Evolutionary conservation across 2,113 vertebrate genomes (phyloP), one percentile per base, ranked within the genome.

Genomic region (Loxodonta africana): DNA sequence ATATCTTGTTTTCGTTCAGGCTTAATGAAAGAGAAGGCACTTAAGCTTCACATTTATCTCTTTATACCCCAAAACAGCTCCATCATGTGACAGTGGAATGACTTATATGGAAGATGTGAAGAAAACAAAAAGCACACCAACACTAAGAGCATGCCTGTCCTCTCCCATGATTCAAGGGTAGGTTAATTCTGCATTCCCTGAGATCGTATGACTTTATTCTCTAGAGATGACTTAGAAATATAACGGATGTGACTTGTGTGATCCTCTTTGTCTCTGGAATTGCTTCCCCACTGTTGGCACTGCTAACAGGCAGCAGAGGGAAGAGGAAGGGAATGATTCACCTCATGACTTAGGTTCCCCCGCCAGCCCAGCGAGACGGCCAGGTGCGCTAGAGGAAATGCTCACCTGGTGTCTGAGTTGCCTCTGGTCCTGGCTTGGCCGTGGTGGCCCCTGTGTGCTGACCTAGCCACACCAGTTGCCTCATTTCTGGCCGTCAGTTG

Each of bases 151-250:
- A 4, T 99, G 99, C 97, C 98, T 99, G 57, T 99, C 99, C 83
- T 98, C 99, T 94, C 98, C 99, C 77, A 97, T 98, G 89, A 96
- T 98, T 82, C 98, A 99, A 94, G 98, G 99, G 99, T 99, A 98
- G 90, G 97, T 97, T 86, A n/a, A 41, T 33, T 46, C 20, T 17
- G 1, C 41, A 67, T 62, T 53, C 67, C 67, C 60, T 63, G 25
- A 48, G 60, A 11, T 76, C 2, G 0, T 73, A 0, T 0, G 12
- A 33, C 33, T 48, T 33, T 63, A 57, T 63, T 60, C 6, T 74
- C 37, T 81, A 15, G 44, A 53, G 86, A 28, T n/a, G 15, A 46
- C 74, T 78, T 57, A 7, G 25, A 82, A 23, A 14, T 26, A 5
- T 18, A 57, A 41, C 25, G 3, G n/a, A 30, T 20, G 2, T 10